A percentile compares a stretch with the other conserved stretches of the same genome.
Evolutionary conservation across 2,113 vertebrate genomes (phyloP).

Genomic region (Myrmecophaga tridactyla): DNA sequence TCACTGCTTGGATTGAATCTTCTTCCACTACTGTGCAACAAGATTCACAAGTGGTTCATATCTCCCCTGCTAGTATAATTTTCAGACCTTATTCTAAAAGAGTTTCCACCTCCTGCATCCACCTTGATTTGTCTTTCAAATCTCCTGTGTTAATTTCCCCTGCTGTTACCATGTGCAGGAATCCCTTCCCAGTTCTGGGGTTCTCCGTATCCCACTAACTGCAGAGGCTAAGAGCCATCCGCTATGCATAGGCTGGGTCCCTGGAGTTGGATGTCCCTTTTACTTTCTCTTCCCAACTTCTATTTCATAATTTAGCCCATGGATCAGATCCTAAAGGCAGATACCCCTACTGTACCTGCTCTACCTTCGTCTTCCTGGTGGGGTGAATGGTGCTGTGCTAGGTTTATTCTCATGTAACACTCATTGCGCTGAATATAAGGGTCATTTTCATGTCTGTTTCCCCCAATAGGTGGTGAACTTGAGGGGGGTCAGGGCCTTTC

Average conservation of each 20-base stretch:
- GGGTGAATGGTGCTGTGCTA: too few relatives aligned
- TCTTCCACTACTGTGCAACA: neutral
- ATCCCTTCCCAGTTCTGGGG: neutral
- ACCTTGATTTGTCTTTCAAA: neutral
- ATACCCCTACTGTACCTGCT: neutral
- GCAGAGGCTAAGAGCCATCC: neutral
- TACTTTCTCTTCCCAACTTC: neutral
- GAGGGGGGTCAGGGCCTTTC: neutral
- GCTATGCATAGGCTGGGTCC: neutral
- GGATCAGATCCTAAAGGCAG: neutral
- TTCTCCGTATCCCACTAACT: too few relatives aligned
- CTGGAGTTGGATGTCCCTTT: too few relatives aligned
- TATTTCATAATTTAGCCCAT: neutral
- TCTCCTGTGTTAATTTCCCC: neutral
- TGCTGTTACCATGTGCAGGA: neutral
- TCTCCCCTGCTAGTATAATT: too few relatives aligned
- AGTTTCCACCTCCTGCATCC: neutral
- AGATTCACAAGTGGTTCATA: neutral
- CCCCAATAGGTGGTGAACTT: neutral
- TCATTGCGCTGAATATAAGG: too few relatives aligned
- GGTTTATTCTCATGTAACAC: neutral
- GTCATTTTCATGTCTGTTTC: neutral
- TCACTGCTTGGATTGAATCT: neutral
- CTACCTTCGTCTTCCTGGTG: neutral
- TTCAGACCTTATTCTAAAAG: neutral